A percentile compares a stretch with the other conserved stretches of the same genome.
phyloP scores from a whole-genome alignment of 2,888 invertebrate species.

The Polia nebulosa region DNA sequence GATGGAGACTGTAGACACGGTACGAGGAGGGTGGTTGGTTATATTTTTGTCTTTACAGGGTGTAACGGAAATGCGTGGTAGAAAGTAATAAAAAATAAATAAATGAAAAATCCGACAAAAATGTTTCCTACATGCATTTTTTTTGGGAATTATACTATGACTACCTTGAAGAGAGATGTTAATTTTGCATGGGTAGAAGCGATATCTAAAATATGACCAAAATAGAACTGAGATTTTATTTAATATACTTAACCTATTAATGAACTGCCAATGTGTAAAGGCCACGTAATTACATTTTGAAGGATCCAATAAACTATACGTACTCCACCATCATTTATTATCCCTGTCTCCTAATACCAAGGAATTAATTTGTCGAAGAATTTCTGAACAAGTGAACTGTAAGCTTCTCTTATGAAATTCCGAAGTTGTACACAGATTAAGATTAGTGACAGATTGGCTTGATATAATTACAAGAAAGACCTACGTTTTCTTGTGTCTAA shows the following conservation, averaged over 20 bases:
- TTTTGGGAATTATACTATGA: too few relatives aligned
- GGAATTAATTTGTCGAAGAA: constrained; percentile 54
- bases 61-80: too few relatives aligned
- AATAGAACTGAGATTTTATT: too few relatives aligned
- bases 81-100: too few relatives aligned
- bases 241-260: too few relatives aligned
- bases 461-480: constrained; percentile 40
- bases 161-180: too few relatives aligned
- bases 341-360: constrained; percentile 42
- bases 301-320: constrained; percentile 50
- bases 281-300: constrained; percentile 39
- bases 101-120: too few relatives aligned
- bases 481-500: constrained; percentile 21
- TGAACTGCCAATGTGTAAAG: constrained; percentile 4
- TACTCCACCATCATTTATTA: constrained; percentile 43
- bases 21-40: not conserved
- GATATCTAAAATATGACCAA: too few relatives aligned
- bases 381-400: constrained; percentile 54
- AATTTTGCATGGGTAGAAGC: too few relatives aligned
- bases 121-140: too few relatives aligned
- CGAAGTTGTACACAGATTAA: constrained; percentile 46
- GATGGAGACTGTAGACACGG: constrained; percentile 6
- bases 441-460: constrained; percentile 40
- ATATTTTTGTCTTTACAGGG: constrained; percentile 5
- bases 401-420: constrained; percentile 54